Conservation (phyloP, 2,113 vertebrate genomes). For the Oncorhynchus masou region DNA sequence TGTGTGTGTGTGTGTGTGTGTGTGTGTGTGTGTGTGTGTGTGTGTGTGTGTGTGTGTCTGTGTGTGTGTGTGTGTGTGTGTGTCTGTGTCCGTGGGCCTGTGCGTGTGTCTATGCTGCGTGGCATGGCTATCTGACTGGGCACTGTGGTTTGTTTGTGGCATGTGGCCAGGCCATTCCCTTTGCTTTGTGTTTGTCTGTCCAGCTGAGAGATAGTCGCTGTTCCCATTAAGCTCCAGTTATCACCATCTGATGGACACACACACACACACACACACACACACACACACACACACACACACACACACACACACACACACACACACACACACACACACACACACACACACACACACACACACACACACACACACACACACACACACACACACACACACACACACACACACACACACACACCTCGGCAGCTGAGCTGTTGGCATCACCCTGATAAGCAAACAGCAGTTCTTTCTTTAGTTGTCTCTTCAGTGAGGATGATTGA, state of each 20-base stretch:
- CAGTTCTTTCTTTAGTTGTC: not conserved
- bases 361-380: not conserved
- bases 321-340: not conserved
- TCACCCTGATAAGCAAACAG: not conserved
- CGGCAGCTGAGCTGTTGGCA: not conserved
- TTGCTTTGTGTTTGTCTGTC: slow-evolving; percentile 62
- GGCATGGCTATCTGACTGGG: slow-evolving; percentile 46
- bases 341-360: not conserved
- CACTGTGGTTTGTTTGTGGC: slow-evolving; percentile 74
- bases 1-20: slow-evolving; percentile 57
- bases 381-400: not conserved
- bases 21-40: slow-evolving; percentile 61
- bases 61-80: slow-evolving; percentile 56
- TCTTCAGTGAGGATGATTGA: too few species aligned
- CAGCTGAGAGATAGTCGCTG: slow-evolving; percentile 59
- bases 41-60: slow-evolving; percentile 60
- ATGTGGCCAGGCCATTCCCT: slow-evolving; percentile 67
- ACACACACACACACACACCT: not conserved
- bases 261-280: too few species aligned
- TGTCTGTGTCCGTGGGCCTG: slow-evolving; percentile 56
- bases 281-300: not conserved
- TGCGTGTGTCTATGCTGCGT: slow-evolving; percentile 40
- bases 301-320: not conserved
- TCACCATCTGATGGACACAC: slow-evolving; percentile 36
- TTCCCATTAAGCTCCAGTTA: slow-evolving; percentile 47